Evolutionary conservation across 2,888 invertebrate species (phyloP).

Genomic region (Phyto melanocephala): DNA sequence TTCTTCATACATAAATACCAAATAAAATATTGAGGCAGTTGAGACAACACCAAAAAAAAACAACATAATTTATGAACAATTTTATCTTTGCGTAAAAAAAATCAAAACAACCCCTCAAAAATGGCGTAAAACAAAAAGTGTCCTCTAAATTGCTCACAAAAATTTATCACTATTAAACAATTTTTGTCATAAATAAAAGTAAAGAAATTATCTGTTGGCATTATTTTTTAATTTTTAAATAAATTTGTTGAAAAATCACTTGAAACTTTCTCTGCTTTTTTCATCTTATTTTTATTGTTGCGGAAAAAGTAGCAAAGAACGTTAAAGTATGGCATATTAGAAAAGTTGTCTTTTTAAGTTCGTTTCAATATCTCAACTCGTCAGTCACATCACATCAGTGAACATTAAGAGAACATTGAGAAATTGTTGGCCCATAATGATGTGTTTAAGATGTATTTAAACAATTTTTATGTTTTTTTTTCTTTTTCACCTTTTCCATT

Average conservation of each 20-base stretch:
- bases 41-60: not conserved
- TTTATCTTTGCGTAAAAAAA: slow-evolving; percentile 12
- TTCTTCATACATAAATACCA: not conserved
- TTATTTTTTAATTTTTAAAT: not conserved
- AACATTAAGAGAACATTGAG: slow-evolving; percentile 8
- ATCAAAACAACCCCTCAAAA: not conserved
- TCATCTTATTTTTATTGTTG: too few species aligned
- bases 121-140: slow-evolving; percentile 8
- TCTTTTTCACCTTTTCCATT: not conserved
- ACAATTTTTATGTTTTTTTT: too few species aligned
- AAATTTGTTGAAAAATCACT: slow-evolving; percentile 13
- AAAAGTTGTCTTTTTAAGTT: slow-evolving; percentile 35
- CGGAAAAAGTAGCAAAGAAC: too few species aligned
- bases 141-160: slow-evolving; percentile 34
- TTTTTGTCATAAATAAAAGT: slow-evolving; percentile 32
- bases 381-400: slow-evolving; percentile 37
- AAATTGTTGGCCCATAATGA: slow-evolving; percentile 52
- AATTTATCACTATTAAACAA: slow-evolving; percentile 44
- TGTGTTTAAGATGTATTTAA: slow-evolving; percentile 55
- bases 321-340: slow-evolving; percentile 21
- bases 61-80: slow-evolving; percentile 42
- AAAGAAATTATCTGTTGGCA: slow-evolving; percentile 17
- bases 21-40: slow-evolving; percentile 43
- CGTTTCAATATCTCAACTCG: slow-evolving; percentile 23
- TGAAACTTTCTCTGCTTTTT: slow-evolving; percentile 29